Percentiles rank a stretch among this genome's conserved stretches.
These are phyloP conservation scores for Catonia carolina DNA, from an alignment of 2,888 invertebrate genomes.

Conservation along the genomic window DNA sequence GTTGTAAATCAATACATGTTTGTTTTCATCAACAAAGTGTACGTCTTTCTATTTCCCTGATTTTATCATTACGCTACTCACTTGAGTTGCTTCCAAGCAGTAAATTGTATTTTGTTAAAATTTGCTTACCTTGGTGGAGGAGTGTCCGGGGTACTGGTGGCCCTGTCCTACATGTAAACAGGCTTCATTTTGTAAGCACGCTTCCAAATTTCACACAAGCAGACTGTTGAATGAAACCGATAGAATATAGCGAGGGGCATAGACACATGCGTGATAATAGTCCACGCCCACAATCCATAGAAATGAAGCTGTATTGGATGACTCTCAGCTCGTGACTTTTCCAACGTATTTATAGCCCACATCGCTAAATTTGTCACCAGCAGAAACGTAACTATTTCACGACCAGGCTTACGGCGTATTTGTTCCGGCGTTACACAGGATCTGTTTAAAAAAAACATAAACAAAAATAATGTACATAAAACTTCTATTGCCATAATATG, in stretches of 20 bases:
- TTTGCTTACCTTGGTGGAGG: no score
- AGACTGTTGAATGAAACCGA: conserved; percentile 91
- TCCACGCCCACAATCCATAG: conserved; percentile 92
- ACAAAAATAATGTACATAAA: not conserved
- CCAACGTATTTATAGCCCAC: conserved; percentile 91
- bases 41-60: no score
- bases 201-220: conserved; percentile 95
- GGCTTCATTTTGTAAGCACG: conserved; percentile 88
- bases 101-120: no score
- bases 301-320: conserved; percentile 88
- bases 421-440: conserved; percentile 46
- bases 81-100: no score
- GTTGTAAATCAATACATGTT: no score
- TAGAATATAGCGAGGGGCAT: conserved; percentile 91
- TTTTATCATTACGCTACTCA: no score
- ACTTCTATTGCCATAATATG: no score
- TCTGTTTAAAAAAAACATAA: conserved; percentile 14
- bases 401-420: conserved; percentile 78
- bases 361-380: conserved; percentile 84
- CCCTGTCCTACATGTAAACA: conserved; percentile 61
- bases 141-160: not conserved
- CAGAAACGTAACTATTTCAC: conserved; percentile 89
- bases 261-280: conserved; percentile 88
- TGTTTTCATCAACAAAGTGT: no score
- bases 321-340: conserved; percentile 84